Evolutionary conservation across 2,797 vertebrate genomes (phyloP).

Genomic region (Mormyrus hasselquistii): DNA sequence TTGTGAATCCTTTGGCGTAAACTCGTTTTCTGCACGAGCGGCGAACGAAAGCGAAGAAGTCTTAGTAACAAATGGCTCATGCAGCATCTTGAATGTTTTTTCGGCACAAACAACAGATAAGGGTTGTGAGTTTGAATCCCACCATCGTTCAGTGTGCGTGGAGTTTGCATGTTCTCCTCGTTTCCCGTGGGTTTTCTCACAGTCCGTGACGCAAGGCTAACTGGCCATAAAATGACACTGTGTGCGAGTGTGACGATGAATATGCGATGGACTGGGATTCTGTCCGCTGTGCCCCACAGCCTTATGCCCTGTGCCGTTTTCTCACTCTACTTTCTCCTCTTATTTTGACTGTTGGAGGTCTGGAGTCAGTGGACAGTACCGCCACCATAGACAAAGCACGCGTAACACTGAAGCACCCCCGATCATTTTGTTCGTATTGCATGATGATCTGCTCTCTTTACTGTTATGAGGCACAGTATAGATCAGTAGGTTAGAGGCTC

Average conservation of each 20-base stretch:
- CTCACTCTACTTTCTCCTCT: not conserved
- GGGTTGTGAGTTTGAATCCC: not conserved
- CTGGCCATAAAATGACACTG: not conserved
- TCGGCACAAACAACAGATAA: not conserved
- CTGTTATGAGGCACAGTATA: not conserved
- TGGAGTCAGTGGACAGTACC: not conserved
- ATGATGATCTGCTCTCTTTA: not conserved
- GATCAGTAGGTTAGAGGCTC: not conserved
- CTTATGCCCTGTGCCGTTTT: not conserved
- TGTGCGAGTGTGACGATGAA: not conserved
- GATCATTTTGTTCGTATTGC: not conserved
- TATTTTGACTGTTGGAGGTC: not conserved
- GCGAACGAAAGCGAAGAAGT: not conserved
- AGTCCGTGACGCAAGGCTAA: not conserved
- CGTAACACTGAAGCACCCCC: not conserved
- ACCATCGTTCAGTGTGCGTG: not conserved
- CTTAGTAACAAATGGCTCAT: not conserved
- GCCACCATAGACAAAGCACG: not conserved
- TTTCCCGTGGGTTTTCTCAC: not conserved
- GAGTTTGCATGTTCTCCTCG: not conserved
- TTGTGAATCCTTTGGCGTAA: not conserved
- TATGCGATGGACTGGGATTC: not conserved
- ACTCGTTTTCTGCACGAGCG: not conserved
- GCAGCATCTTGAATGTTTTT: not conserved
- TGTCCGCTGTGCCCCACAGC: not conserved